Base-by-base conservation (phyloP, 2,888 invertebrate species). In the Serripes groenlandicus region DNA sequence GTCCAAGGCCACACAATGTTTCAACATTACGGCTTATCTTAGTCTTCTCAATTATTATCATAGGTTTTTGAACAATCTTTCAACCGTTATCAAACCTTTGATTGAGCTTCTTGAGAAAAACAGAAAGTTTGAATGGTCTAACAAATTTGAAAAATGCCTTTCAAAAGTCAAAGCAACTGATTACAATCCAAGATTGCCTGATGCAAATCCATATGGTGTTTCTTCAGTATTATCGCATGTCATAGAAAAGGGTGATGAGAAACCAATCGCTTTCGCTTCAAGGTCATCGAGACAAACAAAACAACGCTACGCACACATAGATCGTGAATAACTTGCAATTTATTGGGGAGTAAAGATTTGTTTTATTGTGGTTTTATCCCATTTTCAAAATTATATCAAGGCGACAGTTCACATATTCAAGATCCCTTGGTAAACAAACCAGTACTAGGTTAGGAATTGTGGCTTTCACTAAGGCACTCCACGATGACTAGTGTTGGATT, bases 251-350 rank as follows among this genome's bases (percentile, higher is more conserved):
- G 77, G 80, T 30, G 1, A 64, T 15, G 76, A 76, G 52, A 21
- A 76, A 11, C 79, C 83, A 23, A 80, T 83, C 28, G 79, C 73
- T n/a, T 80, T 73, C 56, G 72, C 76, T n/a, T 75, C 73, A 26
- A 91, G 91, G 7, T 93, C 94, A 76, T 93, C 95, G 79, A 87
- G 82, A 90, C 92, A 90, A 94, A 94, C 89, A 88, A 92, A 94
- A 89, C 74, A 81, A 37, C 88, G 90, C 7, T 94, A 94, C 82
- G 90, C 92, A 30, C 93, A 94, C 78, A 79, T 94, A 9, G 94
- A 94, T 64, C 92, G 93, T 77, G 94, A 93, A 88, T 93, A 94
- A 35, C 85, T 94, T 34, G 88, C 92, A 87, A 94, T 81, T 30
- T 42, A 35, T 32, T 95, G 90, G 80, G 94, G 92, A 1, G 90